Evolutionary conservation across 2,113 vertebrate species (phyloP).

Genomic region (Symphodus melops): DNA sequence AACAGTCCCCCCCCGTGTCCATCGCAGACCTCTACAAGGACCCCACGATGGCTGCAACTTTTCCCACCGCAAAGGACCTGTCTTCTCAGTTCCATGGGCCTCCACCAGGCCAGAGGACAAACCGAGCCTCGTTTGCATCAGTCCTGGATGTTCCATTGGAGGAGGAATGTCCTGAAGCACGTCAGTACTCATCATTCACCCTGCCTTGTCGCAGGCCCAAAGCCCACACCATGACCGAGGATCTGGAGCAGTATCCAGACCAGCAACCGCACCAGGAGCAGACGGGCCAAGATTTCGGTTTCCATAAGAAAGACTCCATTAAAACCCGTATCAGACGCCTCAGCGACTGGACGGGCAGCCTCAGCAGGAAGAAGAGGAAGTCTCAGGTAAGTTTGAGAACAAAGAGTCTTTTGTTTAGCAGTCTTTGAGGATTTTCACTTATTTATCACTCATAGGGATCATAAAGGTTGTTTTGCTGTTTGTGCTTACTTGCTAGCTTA

Average conservation of each 20-base stretch:
- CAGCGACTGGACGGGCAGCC: slow-evolving; percentile 97
- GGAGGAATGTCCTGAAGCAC: slow-evolving; percentile 82
- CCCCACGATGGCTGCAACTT: slow-evolving; percentile 81
- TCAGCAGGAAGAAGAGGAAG: slow-evolving; percentile 93
- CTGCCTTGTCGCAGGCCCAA: slow-evolving; percentile 91
- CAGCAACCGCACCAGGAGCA: slow-evolving; percentile 53
- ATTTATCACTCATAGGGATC: slow-evolving; percentile 31
- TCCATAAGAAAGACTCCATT: slow-evolving; percentile 89
- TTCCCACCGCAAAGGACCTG: slow-evolving; percentile 81
- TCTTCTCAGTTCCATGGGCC: slow-evolving; percentile 75
- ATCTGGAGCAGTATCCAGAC: slow-evolving; percentile 49
- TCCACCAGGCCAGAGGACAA: slow-evolving; percentile 70
- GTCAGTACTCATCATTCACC: slow-evolving; percentile 91
- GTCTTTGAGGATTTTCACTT: no score
- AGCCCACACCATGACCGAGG: slow-evolving; percentile 68
- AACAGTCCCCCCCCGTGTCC: slow-evolving; percentile 86
- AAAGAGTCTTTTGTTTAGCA: no score
- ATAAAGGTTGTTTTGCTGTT: slow-evolving; percentile 20
- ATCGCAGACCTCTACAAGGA: slow-evolving; percentile 88
- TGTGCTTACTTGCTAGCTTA: neutral
- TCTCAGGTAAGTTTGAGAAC: slow-evolving; percentile 83
- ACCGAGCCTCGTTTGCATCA: slow-evolving; percentile 89
- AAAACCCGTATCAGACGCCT: slow-evolving; percentile 92
- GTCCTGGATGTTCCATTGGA: slow-evolving; percentile 88
- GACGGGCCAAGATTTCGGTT: slow-evolving; percentile 76